These are phyloP conservation scores for Sebastes diaconus DNA, from an alignment of 2,797 vertebrate species.

Conservation along the genomic window DNA sequence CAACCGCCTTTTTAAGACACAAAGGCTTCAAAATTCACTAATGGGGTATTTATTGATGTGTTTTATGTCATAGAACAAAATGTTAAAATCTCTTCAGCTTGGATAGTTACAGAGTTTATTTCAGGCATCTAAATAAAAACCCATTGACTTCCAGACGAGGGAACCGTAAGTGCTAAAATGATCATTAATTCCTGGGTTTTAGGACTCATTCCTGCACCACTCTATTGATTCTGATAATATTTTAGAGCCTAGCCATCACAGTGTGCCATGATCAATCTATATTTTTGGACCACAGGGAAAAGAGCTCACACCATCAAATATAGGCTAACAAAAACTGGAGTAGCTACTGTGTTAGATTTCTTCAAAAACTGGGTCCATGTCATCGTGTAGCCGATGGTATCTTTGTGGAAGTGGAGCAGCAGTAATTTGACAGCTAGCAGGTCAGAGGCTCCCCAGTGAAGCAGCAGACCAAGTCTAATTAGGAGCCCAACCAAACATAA, in stretches of 20 bases:
- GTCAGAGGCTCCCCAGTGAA: conserved; percentile 78
- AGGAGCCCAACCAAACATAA: conserved; percentile 67
- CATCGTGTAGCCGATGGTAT: conserved; percentile 45
- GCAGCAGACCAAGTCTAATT: conserved; percentile 76
- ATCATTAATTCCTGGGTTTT: no score
- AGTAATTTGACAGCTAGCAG: conserved; percentile 76
- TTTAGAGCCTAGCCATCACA: background rate
- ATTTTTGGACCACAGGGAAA: conserved; percentile 37
- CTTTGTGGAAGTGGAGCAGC: conserved; percentile 75
- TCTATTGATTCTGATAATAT: conserved; percentile 18
- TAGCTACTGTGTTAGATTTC: conserved; percentile 45
- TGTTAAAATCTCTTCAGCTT: no score
- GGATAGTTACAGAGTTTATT: no score
- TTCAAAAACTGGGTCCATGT: conserved; percentile 62
- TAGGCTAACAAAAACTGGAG: conserved; percentile 51
- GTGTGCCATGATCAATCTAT: conserved; percentile 11
- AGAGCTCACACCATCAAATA: conserved; percentile 31
- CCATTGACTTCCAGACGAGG: no score
- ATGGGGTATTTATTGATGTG: no score
- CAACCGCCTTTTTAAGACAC: no score
- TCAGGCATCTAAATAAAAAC: no score
- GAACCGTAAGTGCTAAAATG: no score
- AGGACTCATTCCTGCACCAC: no score
- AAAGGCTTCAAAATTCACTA: no score
- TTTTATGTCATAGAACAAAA: no score